A percentile compares a stretch with the other conserved stretches of the same genome.
These are phyloP conservation scores for Drosophila flavopinicola DNA, from an alignment of 2,888 invertebrate species.

Conservation along the genomic window DNA sequence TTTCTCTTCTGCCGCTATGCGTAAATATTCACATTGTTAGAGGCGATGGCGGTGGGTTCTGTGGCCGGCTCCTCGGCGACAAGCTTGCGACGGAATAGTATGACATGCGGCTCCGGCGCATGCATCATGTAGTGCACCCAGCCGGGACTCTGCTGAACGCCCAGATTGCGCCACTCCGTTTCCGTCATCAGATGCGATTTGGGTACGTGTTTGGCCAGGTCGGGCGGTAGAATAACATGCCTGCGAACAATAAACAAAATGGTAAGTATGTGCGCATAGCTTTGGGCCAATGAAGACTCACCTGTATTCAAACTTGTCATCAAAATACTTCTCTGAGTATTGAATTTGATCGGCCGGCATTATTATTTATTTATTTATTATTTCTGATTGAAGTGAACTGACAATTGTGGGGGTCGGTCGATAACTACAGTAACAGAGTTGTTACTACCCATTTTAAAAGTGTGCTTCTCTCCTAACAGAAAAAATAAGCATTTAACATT, in stretches of 20 bases:
- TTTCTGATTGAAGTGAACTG: not conserved
- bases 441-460: constrained; percentile 2
- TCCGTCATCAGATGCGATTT: constrained; percentile 96
- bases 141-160: constrained; percentile 96
- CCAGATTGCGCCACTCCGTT: constrained; percentile 96
- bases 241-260: constrained; percentile 84
- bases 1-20: constrained; percentile 16
- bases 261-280: not conserved
- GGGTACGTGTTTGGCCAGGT: constrained; percentile 93
- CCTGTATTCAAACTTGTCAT: constrained; percentile 95
- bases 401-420: constrained; percentile 36
- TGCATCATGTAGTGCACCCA: constrained; percentile 90
- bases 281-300: constrained; percentile 80
- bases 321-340: constrained; percentile 95
- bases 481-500: not conserved
- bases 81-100: constrained; percentile 89
- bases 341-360: constrained; percentile 94
- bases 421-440: constrained; percentile 8
- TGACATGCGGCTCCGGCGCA: constrained; percentile 94
- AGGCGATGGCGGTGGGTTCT: not conserved
- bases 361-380: constrained; percentile 21
- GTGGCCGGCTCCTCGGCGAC: constrained; percentile 37
- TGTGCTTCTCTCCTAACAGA: constrained; percentile 3
- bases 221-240: constrained; percentile 95
- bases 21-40: constrained; percentile 40